Conservation (phyloP, 2,797 vertebrate genomes). For the Cossypha caffra region DNA sequence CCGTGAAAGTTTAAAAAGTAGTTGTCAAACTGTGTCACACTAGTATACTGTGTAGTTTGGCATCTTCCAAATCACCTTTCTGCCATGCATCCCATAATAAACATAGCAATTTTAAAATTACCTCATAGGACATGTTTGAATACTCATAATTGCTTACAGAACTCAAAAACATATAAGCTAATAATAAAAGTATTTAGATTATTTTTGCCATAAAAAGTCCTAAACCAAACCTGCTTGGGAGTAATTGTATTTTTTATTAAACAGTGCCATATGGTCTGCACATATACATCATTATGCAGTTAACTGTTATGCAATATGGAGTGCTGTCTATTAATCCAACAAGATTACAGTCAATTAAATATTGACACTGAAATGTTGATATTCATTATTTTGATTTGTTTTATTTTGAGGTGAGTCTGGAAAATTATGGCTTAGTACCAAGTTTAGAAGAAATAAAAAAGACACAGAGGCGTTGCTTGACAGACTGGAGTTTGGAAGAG, state of each 20-base stretch:
- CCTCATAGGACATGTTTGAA: slow-evolving; percentile 51
- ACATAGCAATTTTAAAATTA: slow-evolving; percentile 65
- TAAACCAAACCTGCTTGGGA: slow-evolving; percentile 56
- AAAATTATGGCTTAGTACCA: slow-evolving; percentile 33
- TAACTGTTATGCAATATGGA: slow-evolving; percentile 1
- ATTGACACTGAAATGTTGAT: slow-evolving; percentile 21
- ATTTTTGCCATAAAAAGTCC: slow-evolving; percentile 58
- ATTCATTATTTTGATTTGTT: neutral
- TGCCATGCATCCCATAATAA: slow-evolving; percentile 42
- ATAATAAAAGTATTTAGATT: slow-evolving; percentile 78
- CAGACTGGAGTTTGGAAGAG: slow-evolving; percentile 86
- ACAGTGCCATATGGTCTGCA: slow-evolving; percentile 58
- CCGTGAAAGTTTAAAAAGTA: neutral
- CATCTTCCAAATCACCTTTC: slow-evolving; percentile 70
- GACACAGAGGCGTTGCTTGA: slow-evolving; percentile 79
- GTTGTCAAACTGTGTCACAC: neutral
- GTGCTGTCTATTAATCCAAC: neutral
- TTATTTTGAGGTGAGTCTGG: slow-evolving; percentile 47
- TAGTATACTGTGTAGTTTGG: slow-evolving; percentile 55
- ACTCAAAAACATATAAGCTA: slow-evolving; percentile 72
- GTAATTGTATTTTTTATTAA: slow-evolving; percentile 53
- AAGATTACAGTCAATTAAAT: neutral
- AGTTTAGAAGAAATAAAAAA: slow-evolving; percentile 80
- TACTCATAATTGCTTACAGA: slow-evolving; percentile 76
- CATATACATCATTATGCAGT: slow-evolving; percentile 61